Evolutionary conservation across 2,113 vertebrate genomes (phyloP).

Genomic region (Lophochroa leadbeateri): DNA sequence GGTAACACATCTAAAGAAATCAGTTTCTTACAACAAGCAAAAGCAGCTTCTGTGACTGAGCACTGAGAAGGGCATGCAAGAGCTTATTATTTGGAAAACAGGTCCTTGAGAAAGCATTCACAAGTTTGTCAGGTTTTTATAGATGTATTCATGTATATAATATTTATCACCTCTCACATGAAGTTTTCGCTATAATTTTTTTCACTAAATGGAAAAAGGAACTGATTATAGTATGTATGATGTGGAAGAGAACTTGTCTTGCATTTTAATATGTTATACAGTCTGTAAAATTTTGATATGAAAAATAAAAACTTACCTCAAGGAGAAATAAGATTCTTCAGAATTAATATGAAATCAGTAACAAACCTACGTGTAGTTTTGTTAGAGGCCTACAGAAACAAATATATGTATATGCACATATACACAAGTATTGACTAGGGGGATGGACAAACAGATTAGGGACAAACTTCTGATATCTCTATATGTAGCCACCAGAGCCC

Average conservation of each 20-base stretch:
- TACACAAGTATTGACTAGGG: not conserved
- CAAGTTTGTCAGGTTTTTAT: not conserved
- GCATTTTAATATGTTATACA: not conserved
- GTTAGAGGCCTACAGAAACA: not conserved
- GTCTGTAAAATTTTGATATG: not conserved
- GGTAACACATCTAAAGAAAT: conserved; percentile 1
- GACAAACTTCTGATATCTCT: not conserved
- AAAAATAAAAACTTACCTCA: not conserved
- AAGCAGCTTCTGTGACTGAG: not conserved
- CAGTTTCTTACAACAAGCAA: not conserved
- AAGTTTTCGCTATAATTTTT: not conserved
- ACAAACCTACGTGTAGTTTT: not conserved
- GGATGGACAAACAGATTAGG: not conserved
- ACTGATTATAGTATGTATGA: not conserved
- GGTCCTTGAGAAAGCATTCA: not conserved
- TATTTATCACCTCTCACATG: not conserved
- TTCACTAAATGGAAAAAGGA: not conserved
- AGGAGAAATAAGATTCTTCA: not conserved
- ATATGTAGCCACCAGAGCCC: not conserved
- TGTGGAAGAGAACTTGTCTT: not conserved
- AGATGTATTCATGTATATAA: not conserved
- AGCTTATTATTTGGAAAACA: not conserved
- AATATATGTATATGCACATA: not conserved
- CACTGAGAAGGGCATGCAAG: not conserved
- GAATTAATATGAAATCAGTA: not conserved